A percentile compares a stretch with the other conserved stretches of the same genome.
These are phyloP conservation scores for Patiria miniata DNA, from an alignment of 35 echinoderm and acorn worm species.

Conservation along the genomic window DNA sequence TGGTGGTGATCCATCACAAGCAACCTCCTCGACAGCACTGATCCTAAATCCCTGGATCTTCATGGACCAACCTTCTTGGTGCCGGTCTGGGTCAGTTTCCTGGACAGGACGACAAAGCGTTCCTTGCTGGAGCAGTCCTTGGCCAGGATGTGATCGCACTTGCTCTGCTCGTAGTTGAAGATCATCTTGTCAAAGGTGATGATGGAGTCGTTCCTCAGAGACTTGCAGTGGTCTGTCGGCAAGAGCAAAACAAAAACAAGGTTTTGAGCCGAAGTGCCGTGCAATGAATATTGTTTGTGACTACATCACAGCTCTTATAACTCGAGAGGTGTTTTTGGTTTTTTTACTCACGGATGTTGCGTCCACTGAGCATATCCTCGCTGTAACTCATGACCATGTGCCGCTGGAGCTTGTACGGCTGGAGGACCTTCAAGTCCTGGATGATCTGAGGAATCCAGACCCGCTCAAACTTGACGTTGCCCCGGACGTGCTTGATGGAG, in stretches of 20 bases:
- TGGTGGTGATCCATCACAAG: not conserved
- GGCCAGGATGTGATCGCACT: conserved; percentile 57
- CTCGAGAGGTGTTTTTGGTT: not conserved
- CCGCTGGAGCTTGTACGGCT: not conserved
- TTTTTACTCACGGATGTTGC: not conserved
- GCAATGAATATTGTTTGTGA: not conserved
- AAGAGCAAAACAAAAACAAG: not conserved
- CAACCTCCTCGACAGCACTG: not conserved
- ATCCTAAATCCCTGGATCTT: too few relatives aligned
- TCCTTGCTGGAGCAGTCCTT: conserved; percentile 64
- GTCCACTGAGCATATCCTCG: not conserved
- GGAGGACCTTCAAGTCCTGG: not conserved
- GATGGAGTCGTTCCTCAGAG: conserved; percentile 34
- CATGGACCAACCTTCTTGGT: conserved; percentile 28
- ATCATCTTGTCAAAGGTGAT: conserved; percentile 69
- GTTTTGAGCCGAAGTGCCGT: not conserved
- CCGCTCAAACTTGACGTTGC: conserved; percentile 9
- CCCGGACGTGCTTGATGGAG: not conserved
- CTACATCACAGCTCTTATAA: not conserved
- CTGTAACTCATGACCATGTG: not conserved
- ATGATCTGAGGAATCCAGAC: not conserved
- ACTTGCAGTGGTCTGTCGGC: not conserved
- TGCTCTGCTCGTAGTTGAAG: conserved; percentile 46
- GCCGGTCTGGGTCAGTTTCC: not conserved
- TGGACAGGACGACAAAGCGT: conserved; percentile 51